Evolutionary conservation across 2,113 vertebrate species (phyloP).

Genomic region (Ctenodactylus gundi): DNA sequence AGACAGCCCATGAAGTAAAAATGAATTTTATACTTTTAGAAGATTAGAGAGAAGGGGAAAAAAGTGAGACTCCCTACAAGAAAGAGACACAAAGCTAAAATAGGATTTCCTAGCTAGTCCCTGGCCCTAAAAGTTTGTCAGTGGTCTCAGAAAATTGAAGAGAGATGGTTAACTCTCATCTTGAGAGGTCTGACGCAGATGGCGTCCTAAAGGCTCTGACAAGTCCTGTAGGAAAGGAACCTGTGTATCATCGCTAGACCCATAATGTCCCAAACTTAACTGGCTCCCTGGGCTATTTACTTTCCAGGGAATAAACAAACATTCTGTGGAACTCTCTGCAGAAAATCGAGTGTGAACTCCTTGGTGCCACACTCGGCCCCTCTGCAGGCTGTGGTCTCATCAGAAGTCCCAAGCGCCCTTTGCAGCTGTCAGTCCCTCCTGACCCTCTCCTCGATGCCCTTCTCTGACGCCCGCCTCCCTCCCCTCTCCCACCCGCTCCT

Average conservation of each 20-base stretch:
- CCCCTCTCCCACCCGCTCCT: fast-evolving
- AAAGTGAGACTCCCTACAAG: not conserved
- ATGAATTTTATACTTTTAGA: constrained; percentile 28
- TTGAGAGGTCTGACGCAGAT: not conserved
- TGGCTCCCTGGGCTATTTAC: not conserved
- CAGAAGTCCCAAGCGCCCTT: fast-evolving
- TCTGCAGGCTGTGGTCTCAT: not conserved
- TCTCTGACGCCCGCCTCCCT: not conserved
- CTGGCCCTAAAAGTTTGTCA: not conserved
- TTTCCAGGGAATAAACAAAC: not conserved
- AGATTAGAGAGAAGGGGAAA: not conserved
- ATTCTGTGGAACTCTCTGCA: not conserved
- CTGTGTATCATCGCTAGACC: not conserved
- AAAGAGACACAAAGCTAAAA: not conserved
- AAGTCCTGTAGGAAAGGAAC: not conserved
- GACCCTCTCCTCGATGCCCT: not conserved
- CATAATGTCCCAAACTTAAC: not conserved
- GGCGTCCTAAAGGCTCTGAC: not conserved
- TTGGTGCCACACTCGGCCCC: not conserved
- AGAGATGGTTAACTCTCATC: not conserved
- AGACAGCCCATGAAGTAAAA: not conserved
- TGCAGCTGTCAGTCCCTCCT: not conserved
- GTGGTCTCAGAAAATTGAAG: not conserved
- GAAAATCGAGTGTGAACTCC: not conserved
- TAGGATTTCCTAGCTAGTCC: not conserved